Evolutionary conservation across 2,797 vertebrate species (phyloP).

Genomic region (Choloepus didactylus): DNA sequence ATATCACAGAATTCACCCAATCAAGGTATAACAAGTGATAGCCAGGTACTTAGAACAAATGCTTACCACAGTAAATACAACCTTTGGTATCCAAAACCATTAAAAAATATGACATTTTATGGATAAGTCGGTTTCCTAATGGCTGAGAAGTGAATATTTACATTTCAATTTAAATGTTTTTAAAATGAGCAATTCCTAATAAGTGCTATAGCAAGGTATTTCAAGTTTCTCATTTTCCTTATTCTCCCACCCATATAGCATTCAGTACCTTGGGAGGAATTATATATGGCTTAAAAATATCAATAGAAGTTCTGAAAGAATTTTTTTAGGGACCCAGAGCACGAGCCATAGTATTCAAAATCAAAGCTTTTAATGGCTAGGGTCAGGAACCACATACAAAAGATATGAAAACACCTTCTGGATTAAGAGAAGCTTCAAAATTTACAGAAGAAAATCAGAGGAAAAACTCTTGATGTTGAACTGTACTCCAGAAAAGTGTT

Average conservation of each 20-base stretch:
- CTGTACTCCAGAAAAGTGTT: background rate
- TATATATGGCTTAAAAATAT: background rate
- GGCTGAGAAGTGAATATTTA: background rate
- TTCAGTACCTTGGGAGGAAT: background rate
- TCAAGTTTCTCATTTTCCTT: constrained; percentile 3
- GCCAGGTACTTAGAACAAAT: background rate
- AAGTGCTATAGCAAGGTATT: background rate
- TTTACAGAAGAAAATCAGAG: background rate
- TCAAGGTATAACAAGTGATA: constrained; percentile 1
- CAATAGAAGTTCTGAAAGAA: background rate
- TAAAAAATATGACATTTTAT: background rate
- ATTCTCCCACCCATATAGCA: background rate
- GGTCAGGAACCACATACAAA: background rate
- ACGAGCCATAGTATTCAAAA: background rate
- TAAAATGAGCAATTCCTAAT: background rate
- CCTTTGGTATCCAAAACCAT: background rate
- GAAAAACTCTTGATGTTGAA: background rate
- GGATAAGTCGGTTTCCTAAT: background rate
- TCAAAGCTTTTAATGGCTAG: background rate
- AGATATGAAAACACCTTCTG: background rate
- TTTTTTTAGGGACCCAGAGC: background rate
- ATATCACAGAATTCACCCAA: background rate
- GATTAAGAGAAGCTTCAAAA: background rate
- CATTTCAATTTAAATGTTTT: constrained; percentile 2
- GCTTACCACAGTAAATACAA: background rate